A percentile compares a stretch with the other conserved stretches of the same genome.
These are phyloP conservation scores for Apis cerana DNA, from an alignment of 1,140 invertebrate species.

Conservation along the genomic window DNA sequence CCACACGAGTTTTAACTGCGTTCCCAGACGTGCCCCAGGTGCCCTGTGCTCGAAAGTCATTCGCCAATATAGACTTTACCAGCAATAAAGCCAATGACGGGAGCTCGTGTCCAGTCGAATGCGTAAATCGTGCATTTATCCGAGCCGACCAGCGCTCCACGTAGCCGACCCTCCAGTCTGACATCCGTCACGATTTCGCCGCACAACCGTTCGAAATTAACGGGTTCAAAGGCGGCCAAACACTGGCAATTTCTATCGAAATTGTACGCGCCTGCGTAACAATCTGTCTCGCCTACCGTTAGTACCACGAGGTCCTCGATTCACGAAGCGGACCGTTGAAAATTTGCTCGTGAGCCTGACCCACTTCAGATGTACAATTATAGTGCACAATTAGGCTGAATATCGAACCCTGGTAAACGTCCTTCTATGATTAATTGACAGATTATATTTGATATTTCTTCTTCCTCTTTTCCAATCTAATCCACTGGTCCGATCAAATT, in stretches of 20 bases:
- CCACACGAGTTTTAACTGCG: constrained; percentile 63
- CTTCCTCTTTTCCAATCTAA: no score
- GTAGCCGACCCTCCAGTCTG: constrained; percentile 43
- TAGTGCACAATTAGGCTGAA: no score
- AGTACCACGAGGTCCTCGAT: neutral
- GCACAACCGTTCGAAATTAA: constrained; percentile 55
- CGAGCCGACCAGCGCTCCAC: constrained; percentile 22
- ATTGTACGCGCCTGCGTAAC: constrained; percentile 38
- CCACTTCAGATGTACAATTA: neutral
- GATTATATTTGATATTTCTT: no score
- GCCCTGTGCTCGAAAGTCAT: constrained; percentile 62
- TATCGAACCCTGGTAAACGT: no score
- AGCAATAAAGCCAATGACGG: constrained; percentile 73
- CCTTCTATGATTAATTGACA: no score
- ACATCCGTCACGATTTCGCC: constrained; percentile 59
- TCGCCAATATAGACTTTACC: constrained; percentile 71
- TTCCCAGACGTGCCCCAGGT: constrained; percentile 71
- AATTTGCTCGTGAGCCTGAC: neutral
- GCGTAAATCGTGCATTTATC: constrained; percentile 66
- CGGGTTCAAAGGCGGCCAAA: constrained; percentile 53
- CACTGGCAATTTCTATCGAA: constrained; percentile 36
- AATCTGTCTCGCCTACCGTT: constrained; percentile 13
- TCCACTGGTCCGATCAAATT: no score
- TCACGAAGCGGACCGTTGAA: constrained; percentile 16
- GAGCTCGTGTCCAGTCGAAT: constrained; percentile 64